A percentile compares a stretch with the other conserved stretches of the same genome.
Evolutionary conservation across 2,113 vertebrate genomes (phyloP).

Genomic region (Brachyhypopomus gauderio): DNA sequence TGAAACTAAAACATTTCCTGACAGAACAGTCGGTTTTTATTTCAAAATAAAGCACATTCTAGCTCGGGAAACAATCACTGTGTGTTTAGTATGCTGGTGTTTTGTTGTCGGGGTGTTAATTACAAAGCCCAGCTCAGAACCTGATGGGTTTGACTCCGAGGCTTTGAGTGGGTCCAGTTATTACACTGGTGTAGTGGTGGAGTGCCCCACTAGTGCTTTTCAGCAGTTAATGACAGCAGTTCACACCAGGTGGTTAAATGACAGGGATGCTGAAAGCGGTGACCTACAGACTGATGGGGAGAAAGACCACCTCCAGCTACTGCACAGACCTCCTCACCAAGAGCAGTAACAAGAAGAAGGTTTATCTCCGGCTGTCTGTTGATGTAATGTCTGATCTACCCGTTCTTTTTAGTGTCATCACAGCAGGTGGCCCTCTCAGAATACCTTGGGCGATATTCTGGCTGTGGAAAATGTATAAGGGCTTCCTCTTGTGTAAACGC

Average conservation of each 20-base stretch:
- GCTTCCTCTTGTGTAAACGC: slow-evolving; percentile 14
- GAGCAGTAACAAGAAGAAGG: neutral
- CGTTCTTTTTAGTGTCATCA: neutral
- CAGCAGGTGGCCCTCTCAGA: neutral
- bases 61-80: no score
- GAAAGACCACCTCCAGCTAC: no score
- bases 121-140: neutral
- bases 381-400: neutral
- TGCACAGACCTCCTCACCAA: neutral
- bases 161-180: neutral
- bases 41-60: no score
- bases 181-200: neutral
- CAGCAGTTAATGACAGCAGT: neutral
- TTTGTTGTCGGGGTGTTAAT: no score
- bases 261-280: neutral
- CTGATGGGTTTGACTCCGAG: neutral
- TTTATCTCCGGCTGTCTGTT: neutral
- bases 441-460: slow-evolving; percentile 12
- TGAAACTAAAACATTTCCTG: no score
- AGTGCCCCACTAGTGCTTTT: neutral
- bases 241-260: slow-evolving; percentile 9
- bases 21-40: no score
- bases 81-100: no score
- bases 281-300: neutral
- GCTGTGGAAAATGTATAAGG: slow-evolving; percentile 1